Evolutionary conservation across 1,140 invertebrate species (phyloP), one percentile per base, ranked within the genome.

Genomic region (Dendrolimus kikuchii): DNA sequence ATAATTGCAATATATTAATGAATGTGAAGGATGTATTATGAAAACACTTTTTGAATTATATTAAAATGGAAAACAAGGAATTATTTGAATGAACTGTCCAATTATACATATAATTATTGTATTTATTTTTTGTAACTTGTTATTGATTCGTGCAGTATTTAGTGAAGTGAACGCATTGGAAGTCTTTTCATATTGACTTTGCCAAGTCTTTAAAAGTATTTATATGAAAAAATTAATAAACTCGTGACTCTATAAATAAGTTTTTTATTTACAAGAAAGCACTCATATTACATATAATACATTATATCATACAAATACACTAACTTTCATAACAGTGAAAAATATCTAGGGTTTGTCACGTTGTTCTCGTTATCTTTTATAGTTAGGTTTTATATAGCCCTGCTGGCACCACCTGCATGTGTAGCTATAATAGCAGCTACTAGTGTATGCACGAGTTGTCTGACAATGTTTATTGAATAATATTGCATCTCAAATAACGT

Each of bases 61-160:
- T 51, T 64, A 59, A 60, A 41, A 40, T 40, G 23, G 56, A 65
- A 66, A 72, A 71, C 60, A 62, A 71, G 70, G 74, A 78, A 83
- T 81, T 81, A 72, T 71, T 77, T 72, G 67, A 78, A 81, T 81
- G 72, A 81, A 77, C 77, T 86, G 76, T 84, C 78, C 76, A 81
- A 67, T 56, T 46, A 23, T 23, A 23, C 23, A 23, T 56, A 56
- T 75, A 66, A 77, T 80, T 64, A 73, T 74, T 60, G 66, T 81
- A 86, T 86, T 81, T 83, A 83, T 81, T 81, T 68, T 76, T 77
- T 74, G 73, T 82, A 80, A 80, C 71, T 83, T 81, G 78, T 86
- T 73, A 70, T 73, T 81, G 66, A 77, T 81, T 81, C 80, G 67
- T 81, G 71, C 70, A 73, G 71, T 81, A 75, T 78, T 78, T 77